Evolutionary conservation across 2,888 invertebrate genomes (phyloP).

Genomic region (Habroteleia sp.): DNA sequence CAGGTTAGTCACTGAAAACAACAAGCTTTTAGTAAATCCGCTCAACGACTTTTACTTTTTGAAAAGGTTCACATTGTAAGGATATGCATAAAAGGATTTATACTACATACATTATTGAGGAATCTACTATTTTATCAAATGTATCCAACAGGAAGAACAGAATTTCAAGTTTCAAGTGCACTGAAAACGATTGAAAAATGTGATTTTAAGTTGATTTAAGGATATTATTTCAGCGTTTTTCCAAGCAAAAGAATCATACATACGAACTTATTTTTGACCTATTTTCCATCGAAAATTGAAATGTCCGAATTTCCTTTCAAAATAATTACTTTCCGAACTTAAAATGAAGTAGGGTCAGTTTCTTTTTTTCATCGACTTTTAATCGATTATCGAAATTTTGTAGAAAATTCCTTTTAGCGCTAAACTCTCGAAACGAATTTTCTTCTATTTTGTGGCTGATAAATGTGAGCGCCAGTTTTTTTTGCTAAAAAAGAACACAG

Average conservation of each 20-base stretch:
- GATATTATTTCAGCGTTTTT: too few relatives aligned
- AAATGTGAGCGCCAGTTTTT: conserved; percentile 46
- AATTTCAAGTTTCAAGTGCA: too few relatives aligned
- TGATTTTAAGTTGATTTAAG: conserved; percentile 43
- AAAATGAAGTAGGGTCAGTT: conserved; percentile 1
- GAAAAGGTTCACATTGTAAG: conserved; percentile 44
- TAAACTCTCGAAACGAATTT: conserved; percentile 29
- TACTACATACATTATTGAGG: conserved; percentile 31
- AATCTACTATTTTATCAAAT: conserved; percentile 31
- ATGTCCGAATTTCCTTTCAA: conserved; percentile 3
- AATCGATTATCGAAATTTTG: conserved; percentile 31
- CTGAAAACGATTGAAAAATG: too few relatives aligned
- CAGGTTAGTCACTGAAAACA: conserved; percentile 55
- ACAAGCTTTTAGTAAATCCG: conserved; percentile 59
- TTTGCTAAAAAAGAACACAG: conserved; percentile 1
- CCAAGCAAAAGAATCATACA: too few relatives aligned
- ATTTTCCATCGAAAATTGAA: conserved; percentile 29
- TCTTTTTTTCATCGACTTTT: too few relatives aligned
- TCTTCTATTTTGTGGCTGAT: conserved; percentile 32
- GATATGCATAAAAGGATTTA: conserved; percentile 39
- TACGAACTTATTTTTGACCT: too few relatives aligned
- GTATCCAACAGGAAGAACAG: conserved; percentile 13
- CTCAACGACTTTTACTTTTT: conserved; percentile 46
- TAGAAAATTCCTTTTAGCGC: conserved; percentile 9
- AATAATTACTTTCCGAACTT: conserved; percentile 23